Conservation (phyloP, 2,888 invertebrate genomes). For the Odontocerum albicorne region DNA sequence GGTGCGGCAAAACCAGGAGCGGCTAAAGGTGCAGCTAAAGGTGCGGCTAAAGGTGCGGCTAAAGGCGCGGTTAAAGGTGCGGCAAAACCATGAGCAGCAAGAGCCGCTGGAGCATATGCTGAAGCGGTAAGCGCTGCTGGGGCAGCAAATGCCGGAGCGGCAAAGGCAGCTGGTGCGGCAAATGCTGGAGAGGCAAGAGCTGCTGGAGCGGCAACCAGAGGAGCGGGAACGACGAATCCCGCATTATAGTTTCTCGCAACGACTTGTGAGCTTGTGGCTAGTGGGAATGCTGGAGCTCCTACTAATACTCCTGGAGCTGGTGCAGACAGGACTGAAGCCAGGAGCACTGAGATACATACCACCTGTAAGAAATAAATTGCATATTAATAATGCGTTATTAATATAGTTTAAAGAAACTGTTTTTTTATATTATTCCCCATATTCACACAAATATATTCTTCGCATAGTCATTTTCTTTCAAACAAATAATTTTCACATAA, state of each 20-base stretch:
- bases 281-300: constrained; percentile 8
- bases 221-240: constrained; percentile 40
- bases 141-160: constrained; percentile 23
- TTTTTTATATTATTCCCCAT: too few relatives aligned
- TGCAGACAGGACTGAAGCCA: constrained; percentile 25
- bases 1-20: constrained; percentile 10
- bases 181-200: constrained; percentile 10
- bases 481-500: too few relatives aligned
- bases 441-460: too few relatives aligned
- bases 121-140: constrained; percentile 11
- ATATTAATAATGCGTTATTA: too few relatives aligned
- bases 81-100: constrained; percentile 43
- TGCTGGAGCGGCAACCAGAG: constrained; percentile 12
- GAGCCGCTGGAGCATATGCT: constrained; percentile 16
- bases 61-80: constrained; percentile 40
- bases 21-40: constrained; percentile 3
- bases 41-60: constrained; percentile 19
- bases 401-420: too few relatives aligned
- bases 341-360: constrained; percentile 29
- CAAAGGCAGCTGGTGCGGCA: constrained; percentile 17
- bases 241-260: constrained; percentile 56
- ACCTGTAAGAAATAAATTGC: constrained; percentile 29
- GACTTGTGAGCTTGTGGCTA: constrained; percentile 39
- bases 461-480: too few relatives aligned
- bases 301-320: constrained; percentile 18